A percentile compares a stretch with the other conserved stretches of the same genome.
Conservation (phyloP, 2,888 invertebrate species). For the Eupsilia transversa region DNA sequence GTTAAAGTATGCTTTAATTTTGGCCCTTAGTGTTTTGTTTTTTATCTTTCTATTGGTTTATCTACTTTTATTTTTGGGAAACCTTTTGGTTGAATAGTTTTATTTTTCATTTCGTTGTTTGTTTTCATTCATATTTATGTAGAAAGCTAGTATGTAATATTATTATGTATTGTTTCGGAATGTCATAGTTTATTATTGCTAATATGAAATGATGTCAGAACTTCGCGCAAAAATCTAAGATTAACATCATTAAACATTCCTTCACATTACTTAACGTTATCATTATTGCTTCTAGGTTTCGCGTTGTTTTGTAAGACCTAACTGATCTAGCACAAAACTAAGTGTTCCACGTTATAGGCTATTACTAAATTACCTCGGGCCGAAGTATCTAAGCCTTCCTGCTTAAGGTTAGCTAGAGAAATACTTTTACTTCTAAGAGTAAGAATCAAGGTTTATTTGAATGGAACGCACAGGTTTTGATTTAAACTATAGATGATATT, state of each 20-base stretch:
- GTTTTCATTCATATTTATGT: background rate
- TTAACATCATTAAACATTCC: slow-evolving; percentile 33
- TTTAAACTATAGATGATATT: background rate
- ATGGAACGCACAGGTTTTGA: background rate
- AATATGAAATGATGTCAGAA: slow-evolving; percentile 31
- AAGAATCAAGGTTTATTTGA: slow-evolving; percentile 24
- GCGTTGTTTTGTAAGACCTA: slow-evolving; percentile 68
- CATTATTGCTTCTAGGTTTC: slow-evolving; percentile 66
- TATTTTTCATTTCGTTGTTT: background rate
- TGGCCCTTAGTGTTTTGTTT: background rate
- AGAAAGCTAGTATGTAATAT: background rate
- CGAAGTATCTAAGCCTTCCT: slow-evolving; percentile 58
- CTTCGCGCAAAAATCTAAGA: slow-evolving; percentile 28
- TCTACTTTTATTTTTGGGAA: background rate
- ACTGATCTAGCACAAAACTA: slow-evolving; percentile 68
- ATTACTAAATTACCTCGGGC: slow-evolving; percentile 61
- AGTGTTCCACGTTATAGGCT: slow-evolving; percentile 65
- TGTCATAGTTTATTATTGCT: slow-evolving; percentile 8
- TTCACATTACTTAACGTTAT: slow-evolving; percentile 68
- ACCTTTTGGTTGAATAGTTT: background rate
- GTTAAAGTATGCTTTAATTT: slow-evolving; percentile 18
- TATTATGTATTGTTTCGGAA: background rate
- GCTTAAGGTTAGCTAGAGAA: slow-evolving; percentile 51
- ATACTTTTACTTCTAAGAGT: slow-evolving; percentile 56
- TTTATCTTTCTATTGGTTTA: background rate